Evolutionary conservation across 1,140 invertebrate species (phyloP).

Genomic region (Linepithema humile): DNA sequence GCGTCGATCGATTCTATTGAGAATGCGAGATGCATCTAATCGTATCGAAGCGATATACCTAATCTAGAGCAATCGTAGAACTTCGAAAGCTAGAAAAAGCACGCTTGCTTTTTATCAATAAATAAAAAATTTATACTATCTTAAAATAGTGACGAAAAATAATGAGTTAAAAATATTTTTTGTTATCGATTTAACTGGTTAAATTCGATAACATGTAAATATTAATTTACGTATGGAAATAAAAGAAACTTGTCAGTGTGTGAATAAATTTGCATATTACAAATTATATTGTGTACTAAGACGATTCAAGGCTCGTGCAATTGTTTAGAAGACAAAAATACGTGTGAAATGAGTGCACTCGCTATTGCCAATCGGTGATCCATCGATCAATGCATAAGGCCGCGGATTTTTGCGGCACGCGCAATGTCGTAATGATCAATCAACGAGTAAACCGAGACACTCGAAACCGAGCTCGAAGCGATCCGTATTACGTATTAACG

Average conservation of each 20-base stretch:
- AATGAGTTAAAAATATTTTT: no score
- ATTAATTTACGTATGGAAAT: neutral
- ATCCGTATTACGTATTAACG: constrained; percentile 66
- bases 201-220: no score
- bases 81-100: neutral
- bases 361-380: neutral
- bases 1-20: no score
- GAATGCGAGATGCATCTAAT: neutral
- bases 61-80: neutral
- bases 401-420: neutral
- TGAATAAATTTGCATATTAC: neutral
- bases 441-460: constrained; percentile 45
- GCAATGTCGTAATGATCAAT: constrained; percentile 49
- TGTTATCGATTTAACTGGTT: no score
- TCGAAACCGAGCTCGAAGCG: constrained; percentile 47
- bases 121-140: neutral
- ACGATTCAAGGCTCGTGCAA: neutral
- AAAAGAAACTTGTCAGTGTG: neutral
- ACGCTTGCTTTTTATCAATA: no score
- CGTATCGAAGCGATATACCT: neutral
- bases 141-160: no score
- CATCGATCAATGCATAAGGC: neutral
- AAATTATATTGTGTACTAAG: neutral
- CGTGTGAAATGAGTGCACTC: neutral
- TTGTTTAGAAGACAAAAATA: neutral